Conservation (phyloP, 2,888 invertebrate species). For the Caenorhabditis doughertyi region DNA sequence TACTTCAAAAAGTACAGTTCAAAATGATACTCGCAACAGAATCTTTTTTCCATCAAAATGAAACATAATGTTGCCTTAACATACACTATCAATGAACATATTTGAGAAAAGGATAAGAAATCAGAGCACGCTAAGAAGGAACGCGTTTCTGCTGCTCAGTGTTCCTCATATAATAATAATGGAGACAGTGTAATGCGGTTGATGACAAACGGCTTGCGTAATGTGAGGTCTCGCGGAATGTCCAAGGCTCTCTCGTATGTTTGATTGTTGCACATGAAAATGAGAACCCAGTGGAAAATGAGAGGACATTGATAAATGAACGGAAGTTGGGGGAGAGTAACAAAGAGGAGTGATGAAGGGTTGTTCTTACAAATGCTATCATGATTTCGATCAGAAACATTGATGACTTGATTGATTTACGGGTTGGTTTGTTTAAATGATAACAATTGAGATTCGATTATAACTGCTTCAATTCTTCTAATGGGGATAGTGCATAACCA, state of each 20-base stretch:
- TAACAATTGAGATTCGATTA: no score
- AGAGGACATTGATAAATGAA: slow-evolving; percentile 45
- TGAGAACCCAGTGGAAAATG: neutral
- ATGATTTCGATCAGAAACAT: neutral
- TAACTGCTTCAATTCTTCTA: no score
- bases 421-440: no score
- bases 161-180: slow-evolving; percentile 64
- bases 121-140: neutral
- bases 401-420: no score
- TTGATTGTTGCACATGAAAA: slow-evolving; percentile 62
- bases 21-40: no score
- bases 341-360: neutral
- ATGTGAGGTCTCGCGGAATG: slow-evolving; percentile 59
- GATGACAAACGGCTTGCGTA: slow-evolving; percentile 66
- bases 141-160: slow-evolving; percentile 34
- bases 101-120: slow-evolving; percentile 48
- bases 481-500: no score
- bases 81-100: slow-evolving; percentile 34
- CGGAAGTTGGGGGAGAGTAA: neutral
- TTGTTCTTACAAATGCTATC: neutral
- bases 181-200: slow-evolving; percentile 62
- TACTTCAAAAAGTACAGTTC: no score
- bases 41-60: neutral
- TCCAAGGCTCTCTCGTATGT: slow-evolving; percentile 48
- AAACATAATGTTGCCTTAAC: neutral